phyloP scores from a whole-genome alignment of 2,888 invertebrate genomes.

The Amitus sp. region DNA sequence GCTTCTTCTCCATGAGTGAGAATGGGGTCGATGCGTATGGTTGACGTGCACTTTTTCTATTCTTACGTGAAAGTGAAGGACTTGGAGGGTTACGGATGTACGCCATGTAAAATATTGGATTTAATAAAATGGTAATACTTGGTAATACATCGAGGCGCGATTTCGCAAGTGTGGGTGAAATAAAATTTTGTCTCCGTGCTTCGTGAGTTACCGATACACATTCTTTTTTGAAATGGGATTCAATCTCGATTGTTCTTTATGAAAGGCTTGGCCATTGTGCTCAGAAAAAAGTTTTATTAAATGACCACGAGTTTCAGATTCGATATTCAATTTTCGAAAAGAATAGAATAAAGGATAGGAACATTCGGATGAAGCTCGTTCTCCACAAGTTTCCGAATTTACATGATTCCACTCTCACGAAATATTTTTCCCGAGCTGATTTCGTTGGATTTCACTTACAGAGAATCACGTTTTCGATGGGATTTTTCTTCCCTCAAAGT shows the following conservation, averaged over 20 bases:
- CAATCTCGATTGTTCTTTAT: neutral
- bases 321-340: too few species aligned
- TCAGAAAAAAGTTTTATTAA: neutral
- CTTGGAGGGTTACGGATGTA: neutral
- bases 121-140: neutral
- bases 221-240: neutral
- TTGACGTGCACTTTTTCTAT: constrained; percentile 1
- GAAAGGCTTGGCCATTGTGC: too few species aligned
- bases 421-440: too few species aligned
- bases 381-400: too few species aligned
- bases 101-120: neutral
- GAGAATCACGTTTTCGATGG: too few species aligned
- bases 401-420: too few species aligned
- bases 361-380: too few species aligned
- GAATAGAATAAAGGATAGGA: too few species aligned
- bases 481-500: too few species aligned
- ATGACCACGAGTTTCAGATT: too few species aligned
- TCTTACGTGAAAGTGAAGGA: neutral
- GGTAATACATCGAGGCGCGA: neutral
- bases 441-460: too few species aligned
- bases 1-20: neutral
- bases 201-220: neutral
- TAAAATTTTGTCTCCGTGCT: neutral
- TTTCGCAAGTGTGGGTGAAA: neutral
- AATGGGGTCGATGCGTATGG: neutral